Evolutionary conservation across 2,888 invertebrate genomes (phyloP).

Genomic region (Hydroisotoma schaefferi): DNA sequence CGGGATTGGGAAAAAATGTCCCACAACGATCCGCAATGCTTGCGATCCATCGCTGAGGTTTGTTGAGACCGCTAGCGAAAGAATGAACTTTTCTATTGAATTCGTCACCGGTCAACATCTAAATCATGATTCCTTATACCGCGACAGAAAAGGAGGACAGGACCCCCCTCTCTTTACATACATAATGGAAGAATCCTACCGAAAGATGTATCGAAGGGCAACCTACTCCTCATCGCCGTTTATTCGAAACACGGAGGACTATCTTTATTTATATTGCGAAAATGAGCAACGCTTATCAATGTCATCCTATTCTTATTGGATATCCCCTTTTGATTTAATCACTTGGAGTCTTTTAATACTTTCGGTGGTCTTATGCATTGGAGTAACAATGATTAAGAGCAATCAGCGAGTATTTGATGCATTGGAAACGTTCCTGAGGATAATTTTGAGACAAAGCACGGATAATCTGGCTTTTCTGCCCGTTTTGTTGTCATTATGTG

Average conservation of each 20-base stretch:
- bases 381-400: too few species aligned
- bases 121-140: too few species aligned
- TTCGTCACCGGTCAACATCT: background rate
- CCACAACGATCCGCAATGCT: too few species aligned
- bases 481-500: background rate
- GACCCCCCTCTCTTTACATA: background rate
- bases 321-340: background rate
- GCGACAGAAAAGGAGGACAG: background rate
- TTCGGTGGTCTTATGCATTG: too few species aligned
- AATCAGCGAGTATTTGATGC: too few species aligned
- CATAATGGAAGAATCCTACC: background rate
- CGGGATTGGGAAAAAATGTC: background rate
- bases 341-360: background rate
- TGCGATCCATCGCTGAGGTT: background rate
- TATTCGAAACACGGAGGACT: slow-evolving; percentile 5
- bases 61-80: background rate
- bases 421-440: background rate
- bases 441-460: too few species aligned
- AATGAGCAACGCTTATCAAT: background rate
- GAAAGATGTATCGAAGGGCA: background rate
- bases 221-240: background rate
- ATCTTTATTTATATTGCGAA: background rate
- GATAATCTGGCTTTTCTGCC: too few species aligned
- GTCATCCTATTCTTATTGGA: background rate
- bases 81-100: background rate